phyloP scores from a whole-genome alignment of 1,140 invertebrate genomes.

The Eumeta japonica region DNA sequence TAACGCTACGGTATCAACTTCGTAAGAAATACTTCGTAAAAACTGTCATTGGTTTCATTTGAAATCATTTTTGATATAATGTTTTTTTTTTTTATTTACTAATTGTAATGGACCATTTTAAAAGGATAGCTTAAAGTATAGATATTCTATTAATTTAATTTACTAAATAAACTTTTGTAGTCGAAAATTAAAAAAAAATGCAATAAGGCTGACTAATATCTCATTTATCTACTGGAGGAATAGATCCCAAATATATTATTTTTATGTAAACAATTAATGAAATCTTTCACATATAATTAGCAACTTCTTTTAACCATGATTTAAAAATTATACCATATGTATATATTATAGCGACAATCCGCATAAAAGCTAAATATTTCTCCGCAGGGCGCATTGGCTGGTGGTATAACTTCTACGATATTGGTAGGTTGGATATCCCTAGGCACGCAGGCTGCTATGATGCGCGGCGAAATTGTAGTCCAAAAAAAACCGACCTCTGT shows the following conservation, averaged over 20 bases:
- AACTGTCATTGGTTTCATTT: conserved; percentile 4
- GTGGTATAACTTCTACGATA: conserved; percentile 66
- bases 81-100: too few relatives aligned
- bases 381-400: conserved; percentile 74
- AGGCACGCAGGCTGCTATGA: conserved; percentile 76
- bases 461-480: conserved; percentile 61
- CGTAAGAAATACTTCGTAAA: background rate
- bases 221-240: too few relatives aligned
- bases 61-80: too few relatives aligned
- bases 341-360: background rate
- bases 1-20: conserved; percentile 62
- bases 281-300: too few relatives aligned
- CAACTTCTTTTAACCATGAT: too few relatives aligned
- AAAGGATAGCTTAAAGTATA: too few relatives aligned
- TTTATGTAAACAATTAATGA: too few relatives aligned
- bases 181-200: background rate
- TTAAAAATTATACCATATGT: too few relatives aligned
- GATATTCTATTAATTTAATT: background rate
- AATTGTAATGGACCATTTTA: too few relatives aligned
- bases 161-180: too few relatives aligned
- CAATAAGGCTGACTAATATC: background rate
- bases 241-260: too few relatives aligned
- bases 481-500: conserved; percentile 61
- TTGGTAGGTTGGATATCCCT: conserved; percentile 82
- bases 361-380: conserved; percentile 1